Percentiles rank a stretch among this genome's conserved stretches.
Evolutionary conservation across 2,797 vertebrate species (phyloP).

Genomic region (Lithobates sylvaticus): DNA sequence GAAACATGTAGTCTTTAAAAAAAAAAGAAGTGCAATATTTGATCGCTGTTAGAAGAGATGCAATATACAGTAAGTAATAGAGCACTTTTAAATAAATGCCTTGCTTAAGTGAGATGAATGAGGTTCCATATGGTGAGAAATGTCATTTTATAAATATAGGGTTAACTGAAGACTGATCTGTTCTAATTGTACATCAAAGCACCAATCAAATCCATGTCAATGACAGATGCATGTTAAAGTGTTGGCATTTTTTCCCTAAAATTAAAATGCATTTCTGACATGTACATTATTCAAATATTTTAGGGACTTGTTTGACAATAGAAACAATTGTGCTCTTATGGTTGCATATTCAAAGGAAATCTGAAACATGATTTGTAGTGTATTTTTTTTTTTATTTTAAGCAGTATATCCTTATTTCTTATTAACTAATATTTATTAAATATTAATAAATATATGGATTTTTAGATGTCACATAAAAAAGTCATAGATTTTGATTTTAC

Average conservation of each 20-base stretch:
- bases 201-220: conserved; percentile 6
- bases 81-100: conserved; percentile 36
- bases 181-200: conserved; percentile 49
- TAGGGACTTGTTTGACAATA: background rate
- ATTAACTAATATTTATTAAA: no score
- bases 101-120: conserved; percentile 48
- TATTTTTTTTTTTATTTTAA: background rate
- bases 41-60: conserved; percentile 39
- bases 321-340: background rate
- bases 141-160: conserved; percentile 21
- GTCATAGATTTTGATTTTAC: no score
- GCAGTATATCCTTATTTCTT: background rate
- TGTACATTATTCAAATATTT: background rate
- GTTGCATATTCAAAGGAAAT: background rate
- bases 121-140: conserved; percentile 35
- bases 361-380: background rate
- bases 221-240: background rate
- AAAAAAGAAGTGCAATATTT: conserved; percentile 20
- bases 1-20: background rate
- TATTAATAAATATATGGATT: no score
- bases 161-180: conserved; percentile 22
- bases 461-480: no score
- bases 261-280: conserved; percentile 6
- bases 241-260: conserved; percentile 1
- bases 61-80: conserved; percentile 43